Percentiles rank a stretch among this genome's conserved stretches.
Evolutionary conservation across 2,797 vertebrate species (phyloP).

Genomic region (Tapera naevia): DNA sequence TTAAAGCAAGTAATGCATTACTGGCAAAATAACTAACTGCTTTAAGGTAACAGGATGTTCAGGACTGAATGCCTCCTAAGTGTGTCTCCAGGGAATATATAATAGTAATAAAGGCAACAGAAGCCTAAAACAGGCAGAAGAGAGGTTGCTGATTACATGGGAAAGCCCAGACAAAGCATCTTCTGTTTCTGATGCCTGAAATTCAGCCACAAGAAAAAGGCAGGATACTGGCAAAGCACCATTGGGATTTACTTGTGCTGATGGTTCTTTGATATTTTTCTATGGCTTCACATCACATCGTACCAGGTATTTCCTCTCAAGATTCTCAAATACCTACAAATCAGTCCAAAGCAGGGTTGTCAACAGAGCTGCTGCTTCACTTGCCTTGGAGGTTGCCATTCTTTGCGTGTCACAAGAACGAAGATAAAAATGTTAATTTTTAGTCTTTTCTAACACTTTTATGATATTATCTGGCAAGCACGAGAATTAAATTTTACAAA

Average conservation of each 20-base stretch:
- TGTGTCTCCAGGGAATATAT: conserved; percentile 39
- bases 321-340: background rate
- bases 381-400: background rate
- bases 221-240: conserved; percentile 55
- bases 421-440: background rate
- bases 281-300: background rate
- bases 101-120: conserved; percentile 37
- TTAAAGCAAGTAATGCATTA: background rate
- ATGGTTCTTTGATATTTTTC: conserved; percentile 27
- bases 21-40: conserved; percentile 3
- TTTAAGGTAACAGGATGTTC: conserved; percentile 39
- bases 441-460: background rate
- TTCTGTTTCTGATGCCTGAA: conserved; percentile 63
- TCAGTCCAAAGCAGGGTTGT: background rate
- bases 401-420: background rate
- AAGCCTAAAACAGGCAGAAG: conserved; percentile 34
- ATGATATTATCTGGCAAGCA: background rate
- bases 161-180: conserved; percentile 55
- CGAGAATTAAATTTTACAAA: background rate
- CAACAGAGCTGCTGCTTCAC: background rate
- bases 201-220: conserved; percentile 28
- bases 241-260: conserved; percentile 6
- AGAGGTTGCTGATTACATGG: conserved; percentile 55
- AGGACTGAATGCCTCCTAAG: background rate
- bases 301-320: conserved; percentile 25